A percentile compares a stretch with the other conserved stretches of the same genome.
Evolutionary conservation across 2,888 invertebrate species (phyloP).

Genomic region (Dioctria linearis): DNA sequence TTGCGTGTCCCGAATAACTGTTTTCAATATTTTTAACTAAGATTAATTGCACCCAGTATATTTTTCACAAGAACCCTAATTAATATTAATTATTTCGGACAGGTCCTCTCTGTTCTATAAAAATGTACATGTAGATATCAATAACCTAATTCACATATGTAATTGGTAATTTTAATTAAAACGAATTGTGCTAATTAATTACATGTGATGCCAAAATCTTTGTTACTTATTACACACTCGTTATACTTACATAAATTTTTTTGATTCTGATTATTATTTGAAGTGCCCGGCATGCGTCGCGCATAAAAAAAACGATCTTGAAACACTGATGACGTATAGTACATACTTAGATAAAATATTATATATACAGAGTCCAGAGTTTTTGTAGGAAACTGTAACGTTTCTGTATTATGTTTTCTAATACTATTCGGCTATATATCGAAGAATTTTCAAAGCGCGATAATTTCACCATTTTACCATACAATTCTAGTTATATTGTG

Average conservation of each 20-base stretch:
- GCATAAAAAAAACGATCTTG: neutral
- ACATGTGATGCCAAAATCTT: neutral
- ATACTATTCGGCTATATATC: constrained; percentile 30
- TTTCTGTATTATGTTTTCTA: constrained; percentile 1
- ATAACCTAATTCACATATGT: no score
- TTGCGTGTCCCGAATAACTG: neutral
- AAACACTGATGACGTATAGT: constrained; percentile 4
- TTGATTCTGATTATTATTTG: neutral
- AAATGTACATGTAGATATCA: neutral
- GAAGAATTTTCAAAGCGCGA: constrained; percentile 18
- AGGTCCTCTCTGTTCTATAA: neutral
- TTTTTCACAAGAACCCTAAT: neutral
- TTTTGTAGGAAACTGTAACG: constrained; percentile 26
- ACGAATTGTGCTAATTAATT: neutral
- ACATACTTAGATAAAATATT: constrained; percentile 21
- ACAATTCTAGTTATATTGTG: constrained; percentile 36
- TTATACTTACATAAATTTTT: neutral
- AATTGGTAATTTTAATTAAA: no score
- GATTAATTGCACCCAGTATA: neutral
- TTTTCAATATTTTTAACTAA: neutral
- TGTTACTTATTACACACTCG: no score
- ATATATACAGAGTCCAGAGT: neutral
- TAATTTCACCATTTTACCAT: constrained; percentile 33
- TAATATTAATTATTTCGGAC: neutral
- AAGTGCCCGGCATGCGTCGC: neutral